These are phyloP conservation scores for Forficula auricularia DNA, from an alignment of 1,140 invertebrate species.

Conservation along the genomic window DNA sequence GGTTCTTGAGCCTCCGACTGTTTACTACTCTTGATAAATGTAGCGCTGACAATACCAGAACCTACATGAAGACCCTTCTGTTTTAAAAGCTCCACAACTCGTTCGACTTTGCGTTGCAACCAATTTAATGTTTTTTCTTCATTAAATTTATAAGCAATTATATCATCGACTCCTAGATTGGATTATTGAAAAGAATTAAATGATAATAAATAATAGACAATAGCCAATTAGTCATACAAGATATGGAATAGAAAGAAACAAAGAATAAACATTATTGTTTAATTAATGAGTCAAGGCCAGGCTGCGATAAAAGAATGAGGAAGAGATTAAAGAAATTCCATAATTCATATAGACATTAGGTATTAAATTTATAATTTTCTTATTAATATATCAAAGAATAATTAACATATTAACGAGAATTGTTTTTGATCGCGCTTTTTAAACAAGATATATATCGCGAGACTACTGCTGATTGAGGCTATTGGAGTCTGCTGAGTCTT, in stretches of 20 bases:
- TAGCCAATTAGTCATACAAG: background rate
- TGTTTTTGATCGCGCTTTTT: too few relatives aligned
- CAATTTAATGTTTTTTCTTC: conserved; percentile 53
- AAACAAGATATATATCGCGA: too few relatives aligned
- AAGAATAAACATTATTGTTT: too few relatives aligned
- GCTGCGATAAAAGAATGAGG: too few relatives aligned
- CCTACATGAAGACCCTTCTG: conserved; percentile 49
- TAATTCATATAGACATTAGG: too few relatives aligned
- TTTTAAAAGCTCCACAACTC: conserved; percentile 40
- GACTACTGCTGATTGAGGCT: too few relatives aligned
- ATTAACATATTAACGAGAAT: too few relatives aligned
- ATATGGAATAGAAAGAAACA: background rate
- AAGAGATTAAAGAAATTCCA: too few relatives aligned
- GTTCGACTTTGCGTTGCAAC: conserved; percentile 46
- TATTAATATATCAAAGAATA: too few relatives aligned
- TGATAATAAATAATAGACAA: background rate
- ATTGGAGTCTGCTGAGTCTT: too few relatives aligned
- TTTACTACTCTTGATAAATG: conserved; percentile 43
- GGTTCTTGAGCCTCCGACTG: conserved; percentile 29
- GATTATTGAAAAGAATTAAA: background rate
- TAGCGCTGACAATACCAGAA: conserved; percentile 43
- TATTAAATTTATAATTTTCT: too few relatives aligned
- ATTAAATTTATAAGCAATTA: conserved; percentile 60
- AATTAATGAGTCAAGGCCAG: too few relatives aligned
- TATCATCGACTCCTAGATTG: conserved; percentile 35